These are phyloP conservation scores for Miopithecus talapoin DNA, from an alignment of 2,797 vertebrate genomes.

Conservation along the genomic window DNA sequence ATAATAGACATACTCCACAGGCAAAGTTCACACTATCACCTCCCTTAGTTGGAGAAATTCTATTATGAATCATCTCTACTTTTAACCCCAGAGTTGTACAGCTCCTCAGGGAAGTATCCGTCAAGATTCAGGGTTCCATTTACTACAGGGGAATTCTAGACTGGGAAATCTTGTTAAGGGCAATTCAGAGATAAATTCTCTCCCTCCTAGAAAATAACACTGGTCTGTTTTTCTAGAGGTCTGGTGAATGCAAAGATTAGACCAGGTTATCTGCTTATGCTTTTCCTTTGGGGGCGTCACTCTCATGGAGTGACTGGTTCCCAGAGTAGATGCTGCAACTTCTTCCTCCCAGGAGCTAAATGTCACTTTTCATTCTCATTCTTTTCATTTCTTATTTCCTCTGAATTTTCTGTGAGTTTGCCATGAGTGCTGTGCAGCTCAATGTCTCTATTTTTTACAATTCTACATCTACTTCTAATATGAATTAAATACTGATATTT, in stretches of 20 bases:
- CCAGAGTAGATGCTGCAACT: neutral
- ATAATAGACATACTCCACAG: neutral
- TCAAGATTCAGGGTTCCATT: neutral
- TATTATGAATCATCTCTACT: neutral
- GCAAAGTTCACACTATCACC: neutral
- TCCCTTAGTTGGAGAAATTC: neutral
- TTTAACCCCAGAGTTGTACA: neutral
- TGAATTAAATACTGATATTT: neutral
- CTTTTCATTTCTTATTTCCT: neutral
- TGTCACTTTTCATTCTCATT: neutral
- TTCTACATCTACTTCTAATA: neutral
- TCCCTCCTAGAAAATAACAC: neutral
- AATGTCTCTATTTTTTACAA: neutral
- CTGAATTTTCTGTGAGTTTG: neutral
- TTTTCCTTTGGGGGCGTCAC: neutral
- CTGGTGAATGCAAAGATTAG: neutral
- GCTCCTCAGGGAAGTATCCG: neutral
- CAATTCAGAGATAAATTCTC: neutral
- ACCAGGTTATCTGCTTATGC: neutral
- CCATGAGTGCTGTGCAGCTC: neutral
- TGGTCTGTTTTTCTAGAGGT: neutral
- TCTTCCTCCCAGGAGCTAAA: neutral
- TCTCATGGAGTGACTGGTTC: neutral
- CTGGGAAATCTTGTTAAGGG: neutral
- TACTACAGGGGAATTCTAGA: neutral